Evolutionary conservation across 2,797 vertebrate species (phyloP).

Genomic region (Garrulus glandarius): DNA sequence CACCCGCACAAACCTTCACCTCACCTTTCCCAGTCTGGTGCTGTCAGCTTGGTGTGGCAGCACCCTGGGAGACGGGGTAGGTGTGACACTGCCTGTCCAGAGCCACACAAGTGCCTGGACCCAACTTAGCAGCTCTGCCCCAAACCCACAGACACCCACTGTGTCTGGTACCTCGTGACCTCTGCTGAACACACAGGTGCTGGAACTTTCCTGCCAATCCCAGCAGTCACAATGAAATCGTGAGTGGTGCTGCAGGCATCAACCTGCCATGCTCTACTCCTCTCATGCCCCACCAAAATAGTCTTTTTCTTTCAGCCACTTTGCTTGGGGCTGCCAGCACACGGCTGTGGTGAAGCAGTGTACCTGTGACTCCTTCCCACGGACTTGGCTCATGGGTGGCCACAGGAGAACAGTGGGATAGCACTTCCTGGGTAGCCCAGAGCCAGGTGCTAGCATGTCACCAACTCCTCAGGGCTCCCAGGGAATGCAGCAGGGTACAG

Average conservation of each 20-base stretch:
- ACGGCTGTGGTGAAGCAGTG: accelerated
- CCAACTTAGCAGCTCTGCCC: neutral
- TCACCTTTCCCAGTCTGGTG: neutral
- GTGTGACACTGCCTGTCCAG: accelerated
- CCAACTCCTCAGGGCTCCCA: neutral
- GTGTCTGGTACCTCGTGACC: neutral
- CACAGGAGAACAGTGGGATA: accelerated
- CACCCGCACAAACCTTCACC: neutral
- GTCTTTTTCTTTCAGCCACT: neutral
- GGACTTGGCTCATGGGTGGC: accelerated
- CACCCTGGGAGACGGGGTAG: accelerated
- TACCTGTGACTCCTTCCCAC: neutral
- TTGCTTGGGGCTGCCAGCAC: neutral
- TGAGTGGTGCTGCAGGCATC: neutral
- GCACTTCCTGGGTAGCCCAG: neutral
- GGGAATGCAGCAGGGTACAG: neutral
- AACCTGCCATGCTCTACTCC: neutral
- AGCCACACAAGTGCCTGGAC: accelerated
- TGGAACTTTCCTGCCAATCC: neutral
- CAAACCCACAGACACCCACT: neutral
- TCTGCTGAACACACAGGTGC: accelerated
- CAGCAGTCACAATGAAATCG: accelerated
- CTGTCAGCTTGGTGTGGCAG: neutral
- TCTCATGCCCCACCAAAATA: neutral
- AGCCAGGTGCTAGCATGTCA: neutral